phyloP scores from a whole-genome alignment of 2,888 invertebrate genomes.

The Lithophane ornitopus region DNA sequence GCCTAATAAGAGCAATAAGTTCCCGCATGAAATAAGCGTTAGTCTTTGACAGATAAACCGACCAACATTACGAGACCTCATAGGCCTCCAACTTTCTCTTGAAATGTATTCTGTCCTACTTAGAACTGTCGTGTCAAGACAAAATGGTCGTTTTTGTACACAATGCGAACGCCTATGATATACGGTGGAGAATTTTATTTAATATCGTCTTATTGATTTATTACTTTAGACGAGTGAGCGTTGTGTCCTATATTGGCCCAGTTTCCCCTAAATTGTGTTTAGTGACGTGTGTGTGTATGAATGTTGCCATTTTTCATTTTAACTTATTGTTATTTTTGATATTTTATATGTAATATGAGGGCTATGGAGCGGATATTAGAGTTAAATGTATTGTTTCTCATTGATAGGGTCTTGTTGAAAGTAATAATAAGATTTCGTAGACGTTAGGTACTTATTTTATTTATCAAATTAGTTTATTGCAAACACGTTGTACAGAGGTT shows the following conservation, averaged over 20 bases:
- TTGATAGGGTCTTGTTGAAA: neutral
- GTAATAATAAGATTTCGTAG: neutral
- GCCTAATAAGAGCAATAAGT: conserved; percentile 84
- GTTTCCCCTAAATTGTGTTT: conserved; percentile 76
- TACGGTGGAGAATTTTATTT: conserved; percentile 86
- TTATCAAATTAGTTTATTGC: no score
- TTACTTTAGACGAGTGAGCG: conserved; percentile 74
- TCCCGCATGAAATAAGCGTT: conserved; percentile 84
- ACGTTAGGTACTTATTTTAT: no score
- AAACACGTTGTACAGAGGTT: no score
- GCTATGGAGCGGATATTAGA: conserved; percentile 15
- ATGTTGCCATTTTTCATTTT: conserved; percentile 73
- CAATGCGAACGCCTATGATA: conserved; percentile 79
- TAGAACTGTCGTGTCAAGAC: conserved; percentile 66
- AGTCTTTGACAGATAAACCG: conserved; percentile 78
- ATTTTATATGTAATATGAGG: conserved; percentile 7
- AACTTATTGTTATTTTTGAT: conserved; percentile 68
- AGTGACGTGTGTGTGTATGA: conserved; percentile 75
- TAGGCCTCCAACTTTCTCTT: conserved; percentile 49
- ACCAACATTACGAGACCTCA: conserved; percentile 70
- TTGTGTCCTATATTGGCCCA: conserved; percentile 73
- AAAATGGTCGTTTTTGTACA: conserved; percentile 79
- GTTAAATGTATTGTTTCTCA: conserved; percentile 8
- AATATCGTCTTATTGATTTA: conserved; percentile 89
- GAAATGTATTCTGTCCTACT: conserved; percentile 45